Conservation (phyloP, 1,140 invertebrate species). For the Uloborus diversus region DNA sequence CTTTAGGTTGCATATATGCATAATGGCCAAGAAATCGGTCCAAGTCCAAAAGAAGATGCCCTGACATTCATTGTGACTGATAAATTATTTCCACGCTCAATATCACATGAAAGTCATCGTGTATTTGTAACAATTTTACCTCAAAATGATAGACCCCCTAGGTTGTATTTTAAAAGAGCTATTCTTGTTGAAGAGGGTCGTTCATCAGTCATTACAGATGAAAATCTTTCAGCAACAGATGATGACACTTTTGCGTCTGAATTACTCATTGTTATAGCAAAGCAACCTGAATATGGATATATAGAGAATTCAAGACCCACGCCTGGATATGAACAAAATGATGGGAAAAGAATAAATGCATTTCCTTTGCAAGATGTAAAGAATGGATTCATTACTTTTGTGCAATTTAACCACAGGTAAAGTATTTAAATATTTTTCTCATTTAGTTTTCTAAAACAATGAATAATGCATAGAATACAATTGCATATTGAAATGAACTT, state of each 20-base stretch:
- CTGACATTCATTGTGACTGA: constrained; percentile 47
- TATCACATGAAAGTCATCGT: constrained; percentile 16
- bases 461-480: too few species aligned
- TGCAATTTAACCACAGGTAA: constrained; percentile 44
- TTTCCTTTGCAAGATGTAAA: constrained; percentile 49
- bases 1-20: constrained; percentile 43
- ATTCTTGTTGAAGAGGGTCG: constrained; percentile 50
- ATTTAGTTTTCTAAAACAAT: too few species aligned
- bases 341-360: constrained; percentile 24
- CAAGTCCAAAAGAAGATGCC: constrained; percentile 48
- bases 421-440: background rate
- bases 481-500: too few species aligned
- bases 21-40: constrained; percentile 51
- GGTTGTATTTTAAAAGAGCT: constrained; percentile 43
- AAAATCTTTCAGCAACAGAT: constrained; percentile 42
- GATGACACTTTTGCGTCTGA: constrained; percentile 42
- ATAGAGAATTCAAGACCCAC: constrained; percentile 57
- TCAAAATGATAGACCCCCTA: constrained; percentile 29
- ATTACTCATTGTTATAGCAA: constrained; percentile 62
- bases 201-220: constrained; percentile 16
- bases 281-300: constrained; percentile 63
- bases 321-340: constrained; percentile 34
- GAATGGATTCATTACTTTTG: constrained; percentile 40
- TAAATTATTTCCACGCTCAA: constrained; percentile 40
- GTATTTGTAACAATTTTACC: constrained; percentile 42